Conservation (phyloP, 2,888 invertebrate species). For the Belgica antarctica region DNA sequence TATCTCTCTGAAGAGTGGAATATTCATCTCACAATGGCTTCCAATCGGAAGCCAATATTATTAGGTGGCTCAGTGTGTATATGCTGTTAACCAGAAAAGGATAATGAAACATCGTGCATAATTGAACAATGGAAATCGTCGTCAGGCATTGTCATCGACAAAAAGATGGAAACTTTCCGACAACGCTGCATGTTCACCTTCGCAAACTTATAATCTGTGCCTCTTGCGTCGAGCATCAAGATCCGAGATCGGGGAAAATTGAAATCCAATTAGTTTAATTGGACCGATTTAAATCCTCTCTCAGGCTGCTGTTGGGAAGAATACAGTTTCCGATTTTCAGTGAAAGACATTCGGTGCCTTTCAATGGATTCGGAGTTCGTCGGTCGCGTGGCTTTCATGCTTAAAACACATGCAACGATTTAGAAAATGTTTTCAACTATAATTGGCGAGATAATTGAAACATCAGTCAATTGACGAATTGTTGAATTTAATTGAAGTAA, state of each 20-base stretch:
- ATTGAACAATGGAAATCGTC: slow-evolving; percentile 41
- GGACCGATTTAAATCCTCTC: slow-evolving; percentile 39
- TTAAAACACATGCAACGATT: neutral
- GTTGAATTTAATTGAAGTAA: slow-evolving; percentile 33
- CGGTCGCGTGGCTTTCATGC: slow-evolving; percentile 34
- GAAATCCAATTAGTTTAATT: slow-evolving; percentile 44
- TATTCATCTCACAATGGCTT: slow-evolving; percentile 35
- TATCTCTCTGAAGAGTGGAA: neutral
- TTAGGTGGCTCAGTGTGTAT: slow-evolving; percentile 10
- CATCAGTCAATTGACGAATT: slow-evolving; percentile 41
- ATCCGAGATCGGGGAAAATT: slow-evolving; percentile 15
- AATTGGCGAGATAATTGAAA: slow-evolving; percentile 50
- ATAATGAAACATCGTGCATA: slow-evolving; percentile 30
- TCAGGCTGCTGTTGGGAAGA: neutral
- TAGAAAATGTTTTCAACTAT: slow-evolving; percentile 46
- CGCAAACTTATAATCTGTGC: slow-evolving; percentile 11
- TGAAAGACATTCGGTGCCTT: neutral
- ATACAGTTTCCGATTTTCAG: slow-evolving; percentile 35
- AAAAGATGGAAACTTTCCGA: neutral
- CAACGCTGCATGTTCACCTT: slow-evolving; percentile 9
- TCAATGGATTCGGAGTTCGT: neutral
- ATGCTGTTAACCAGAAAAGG: slow-evolving; percentile 18
- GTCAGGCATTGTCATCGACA: neutral
- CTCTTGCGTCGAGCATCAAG: neutral
- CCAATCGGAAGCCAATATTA: slow-evolving; percentile 40